Conservation (phyloP, 92 coral and sea anemone genomes). For the Phenganax stokvisi region DNA sequence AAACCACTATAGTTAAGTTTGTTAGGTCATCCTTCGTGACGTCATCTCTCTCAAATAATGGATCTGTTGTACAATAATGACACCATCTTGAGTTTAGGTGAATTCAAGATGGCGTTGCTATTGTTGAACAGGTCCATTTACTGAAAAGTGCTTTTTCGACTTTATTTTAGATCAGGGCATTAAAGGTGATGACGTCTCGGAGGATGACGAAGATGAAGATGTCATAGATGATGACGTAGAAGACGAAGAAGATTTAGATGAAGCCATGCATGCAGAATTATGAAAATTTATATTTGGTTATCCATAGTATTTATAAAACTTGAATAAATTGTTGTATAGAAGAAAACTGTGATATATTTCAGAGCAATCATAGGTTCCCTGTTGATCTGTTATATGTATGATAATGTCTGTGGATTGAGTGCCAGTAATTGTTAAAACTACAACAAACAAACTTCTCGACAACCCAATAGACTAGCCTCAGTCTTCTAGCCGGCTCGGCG, state of each 20-base stretch:
- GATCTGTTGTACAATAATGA: not conserved
- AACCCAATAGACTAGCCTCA: no score
- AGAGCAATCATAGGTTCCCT: no score
- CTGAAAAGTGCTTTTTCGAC: not conserved
- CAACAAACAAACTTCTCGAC: no score
- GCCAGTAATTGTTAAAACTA: no score
- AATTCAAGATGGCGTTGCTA: not conserved
- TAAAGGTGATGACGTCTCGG: slow-evolving; percentile 27
- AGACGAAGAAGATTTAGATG: slow-evolving; percentile 49
- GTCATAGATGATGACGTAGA: slow-evolving; percentile 12
- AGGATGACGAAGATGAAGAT: slow-evolving; percentile 35
- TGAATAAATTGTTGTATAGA: slow-evolving; percentile 9
- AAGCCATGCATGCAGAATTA: slow-evolving; percentile 27
- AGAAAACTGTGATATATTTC: not conserved
- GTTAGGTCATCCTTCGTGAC: slow-evolving; percentile 16
- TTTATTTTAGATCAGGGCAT: slow-evolving; percentile 48
- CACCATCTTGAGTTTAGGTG: not conserved
- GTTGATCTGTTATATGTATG: no score
- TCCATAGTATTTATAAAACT: slow-evolving; percentile 4
- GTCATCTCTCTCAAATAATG: slow-evolving; percentile 3
- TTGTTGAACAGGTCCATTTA: not conserved
- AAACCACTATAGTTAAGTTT: no score
- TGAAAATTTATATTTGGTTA: slow-evolving; percentile 1
- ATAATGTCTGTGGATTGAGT: no score
- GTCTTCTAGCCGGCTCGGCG: no score